Evolutionary conservation across 2,888 invertebrate genomes (phyloP).

Genomic region (Blastobasis adustella): DNA sequence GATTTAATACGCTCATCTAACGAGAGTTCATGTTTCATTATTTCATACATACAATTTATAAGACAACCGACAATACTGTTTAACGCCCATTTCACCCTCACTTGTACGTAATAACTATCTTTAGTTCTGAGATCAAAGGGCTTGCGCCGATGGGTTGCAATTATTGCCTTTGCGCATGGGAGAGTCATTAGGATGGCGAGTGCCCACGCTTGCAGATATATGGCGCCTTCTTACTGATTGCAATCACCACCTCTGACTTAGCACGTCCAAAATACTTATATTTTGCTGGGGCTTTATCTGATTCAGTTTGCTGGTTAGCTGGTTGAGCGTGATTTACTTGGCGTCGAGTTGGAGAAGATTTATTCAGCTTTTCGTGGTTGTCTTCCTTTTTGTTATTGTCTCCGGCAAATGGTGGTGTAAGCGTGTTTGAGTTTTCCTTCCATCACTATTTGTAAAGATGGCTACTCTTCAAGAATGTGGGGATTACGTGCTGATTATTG

Average conservation of each 20-base stretch:
- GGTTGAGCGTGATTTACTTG: too few relatives aligned
- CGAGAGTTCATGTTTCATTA: constrained; percentile 54
- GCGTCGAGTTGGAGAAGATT: too few relatives aligned
- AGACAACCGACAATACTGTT: constrained; percentile 55
- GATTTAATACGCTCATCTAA: constrained; percentile 43
- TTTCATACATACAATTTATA: constrained; percentile 62
- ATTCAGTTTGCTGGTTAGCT: too few relatives aligned
- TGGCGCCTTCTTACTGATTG: constrained; percentile 61
- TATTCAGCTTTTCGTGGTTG: too few relatives aligned
- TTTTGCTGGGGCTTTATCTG: not conserved
- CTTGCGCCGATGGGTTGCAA: constrained; percentile 63
- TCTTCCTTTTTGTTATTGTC: too few relatives aligned
- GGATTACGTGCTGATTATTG: too few relatives aligned
- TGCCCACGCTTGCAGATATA: constrained; percentile 28
- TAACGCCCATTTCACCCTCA: constrained; percentile 66
- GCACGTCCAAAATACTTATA: constrained; percentile 34
- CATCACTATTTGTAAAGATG: too few relatives aligned
- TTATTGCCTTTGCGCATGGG: constrained; percentile 62
- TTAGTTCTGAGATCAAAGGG: constrained; percentile 68
- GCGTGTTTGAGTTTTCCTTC: too few relatives aligned
- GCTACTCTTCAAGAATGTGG: too few relatives aligned
- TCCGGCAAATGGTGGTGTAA: too few relatives aligned
- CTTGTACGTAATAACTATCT: constrained; percentile 67
- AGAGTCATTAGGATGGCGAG: constrained; percentile 34
- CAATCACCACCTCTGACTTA: constrained; percentile 59